phyloP scores from a whole-genome alignment of 2,888 invertebrate species.

The Caenorhabditis japonica region DNA sequence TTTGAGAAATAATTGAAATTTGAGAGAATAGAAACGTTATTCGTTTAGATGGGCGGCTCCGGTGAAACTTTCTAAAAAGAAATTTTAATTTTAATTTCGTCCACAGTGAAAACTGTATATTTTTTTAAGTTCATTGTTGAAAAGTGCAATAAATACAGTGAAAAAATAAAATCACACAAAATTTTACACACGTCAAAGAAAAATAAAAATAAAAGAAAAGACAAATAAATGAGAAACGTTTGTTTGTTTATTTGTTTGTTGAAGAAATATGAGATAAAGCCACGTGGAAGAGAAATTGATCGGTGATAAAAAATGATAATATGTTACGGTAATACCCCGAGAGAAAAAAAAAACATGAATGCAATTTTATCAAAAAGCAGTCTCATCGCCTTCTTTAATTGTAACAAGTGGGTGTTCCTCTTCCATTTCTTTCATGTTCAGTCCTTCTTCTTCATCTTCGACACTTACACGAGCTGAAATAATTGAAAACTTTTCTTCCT shows the following conservation, averaged over 20 bases:
- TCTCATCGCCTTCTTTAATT: constrained; percentile 52
- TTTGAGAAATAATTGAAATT: constrained; percentile 5
- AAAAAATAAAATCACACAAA: no score
- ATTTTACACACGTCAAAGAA: no score
- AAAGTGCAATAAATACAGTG: no score
- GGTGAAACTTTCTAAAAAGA: constrained; percentile 17
- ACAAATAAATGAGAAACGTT: no score
- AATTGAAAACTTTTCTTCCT: no score
- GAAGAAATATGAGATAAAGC: no score
- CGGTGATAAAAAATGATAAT: no score
- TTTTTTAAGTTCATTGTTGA: neutral
- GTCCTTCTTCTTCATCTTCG: constrained; percentile 49
- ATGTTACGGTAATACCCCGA: neutral
- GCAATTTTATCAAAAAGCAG: constrained; percentile 14
- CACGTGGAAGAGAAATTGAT: no score
- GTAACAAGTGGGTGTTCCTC: constrained; percentile 56
- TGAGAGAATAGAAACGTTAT: constrained; percentile 2
- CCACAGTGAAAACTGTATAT: neutral
- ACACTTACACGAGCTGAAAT: constrained; percentile 38
- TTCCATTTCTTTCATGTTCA: constrained; percentile 40
- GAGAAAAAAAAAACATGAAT: neutral
- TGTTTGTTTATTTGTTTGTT: no score
- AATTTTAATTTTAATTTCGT: constrained; percentile 11
- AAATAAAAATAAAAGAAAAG: no score
- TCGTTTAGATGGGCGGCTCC: constrained; percentile 26